These are phyloP conservation scores for Nymphalis c-album DNA, from an alignment of 2,888 invertebrate genomes.

Conservation along the genomic window DNA sequence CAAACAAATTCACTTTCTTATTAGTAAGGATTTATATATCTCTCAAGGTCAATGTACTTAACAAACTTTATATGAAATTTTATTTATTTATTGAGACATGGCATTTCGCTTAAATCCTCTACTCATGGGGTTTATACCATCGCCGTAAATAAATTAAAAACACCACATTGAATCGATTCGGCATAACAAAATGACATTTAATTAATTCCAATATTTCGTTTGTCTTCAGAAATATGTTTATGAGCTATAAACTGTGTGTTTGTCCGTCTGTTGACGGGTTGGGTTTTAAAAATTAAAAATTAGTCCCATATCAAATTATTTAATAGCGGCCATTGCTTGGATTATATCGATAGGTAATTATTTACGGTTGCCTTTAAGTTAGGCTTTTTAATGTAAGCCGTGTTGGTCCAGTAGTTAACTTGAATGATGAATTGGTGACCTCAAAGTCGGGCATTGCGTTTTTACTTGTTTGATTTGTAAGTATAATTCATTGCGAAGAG, in stretches of 20 bases:
- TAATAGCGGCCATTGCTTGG: constrained; percentile 12
- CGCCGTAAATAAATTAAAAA: constrained; percentile 13
- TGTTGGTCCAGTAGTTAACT: background rate
- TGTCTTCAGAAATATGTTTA: constrained; percentile 30
- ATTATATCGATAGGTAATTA: constrained; percentile 14
- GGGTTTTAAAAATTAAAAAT: constrained; percentile 27
- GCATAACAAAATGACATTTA: constrained; percentile 26
- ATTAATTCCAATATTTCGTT: constrained; percentile 33
- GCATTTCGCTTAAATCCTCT: background rate
- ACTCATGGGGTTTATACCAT: background rate
- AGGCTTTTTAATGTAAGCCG: background rate
- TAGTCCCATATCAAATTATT: constrained; percentile 32
- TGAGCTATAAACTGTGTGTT: constrained; percentile 28
- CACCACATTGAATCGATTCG: constrained; percentile 28
- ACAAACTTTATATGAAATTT: background rate
- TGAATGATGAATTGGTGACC: too few species aligned
- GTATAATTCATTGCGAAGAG: too few species aligned
- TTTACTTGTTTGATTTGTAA: too few species aligned
- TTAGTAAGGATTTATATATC: too few species aligned
- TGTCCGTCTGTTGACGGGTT: constrained; percentile 27
- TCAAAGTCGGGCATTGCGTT: too few species aligned
- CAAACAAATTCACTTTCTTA: too few species aligned
- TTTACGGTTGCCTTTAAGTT: background rate
- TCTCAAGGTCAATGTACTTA: too few species aligned
- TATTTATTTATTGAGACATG: background rate